phyloP scores from a whole-genome alignment of 2,888 invertebrate species.

The Lapara coniferarum region DNA sequence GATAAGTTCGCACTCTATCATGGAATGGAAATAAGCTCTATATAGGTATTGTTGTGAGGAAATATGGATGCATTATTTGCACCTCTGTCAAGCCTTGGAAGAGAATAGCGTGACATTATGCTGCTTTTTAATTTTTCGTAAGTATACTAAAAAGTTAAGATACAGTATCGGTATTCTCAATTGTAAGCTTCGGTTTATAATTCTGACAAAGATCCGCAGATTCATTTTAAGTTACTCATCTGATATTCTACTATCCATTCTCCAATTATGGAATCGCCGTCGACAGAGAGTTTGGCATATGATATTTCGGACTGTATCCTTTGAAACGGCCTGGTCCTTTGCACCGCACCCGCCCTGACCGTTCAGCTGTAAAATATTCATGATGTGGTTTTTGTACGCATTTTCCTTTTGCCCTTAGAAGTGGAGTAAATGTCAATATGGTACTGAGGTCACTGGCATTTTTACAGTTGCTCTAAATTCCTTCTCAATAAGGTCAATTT shows the following conservation, averaged over 20 bases:
- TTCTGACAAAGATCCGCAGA: background rate
- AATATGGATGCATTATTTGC: too few species aligned
- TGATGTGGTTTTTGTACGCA: constrained; percentile 9
- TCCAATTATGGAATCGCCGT: background rate
- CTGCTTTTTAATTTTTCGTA: too few species aligned
- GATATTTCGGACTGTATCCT: background rate
- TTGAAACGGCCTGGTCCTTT: background rate
- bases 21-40: too few species aligned
- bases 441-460: background rate
- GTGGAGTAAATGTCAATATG: constrained; percentile 3
- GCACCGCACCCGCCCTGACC: constrained; percentile 10
- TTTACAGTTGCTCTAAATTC: background rate
- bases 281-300: background rate
- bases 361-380: constrained; percentile 11
- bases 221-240: background rate
- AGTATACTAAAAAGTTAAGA: too few species aligned
- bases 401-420: background rate
- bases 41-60: too few species aligned
- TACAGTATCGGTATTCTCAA: too few species aligned
- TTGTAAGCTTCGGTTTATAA: background rate
- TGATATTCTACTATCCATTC: background rate
- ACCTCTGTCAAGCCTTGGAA: too few species aligned
- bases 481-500: background rate
- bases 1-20: too few species aligned
- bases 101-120: too few species aligned